These are phyloP conservation scores for Montipora capitata DNA, from an alignment of 92 coral and sea anemone species.

Conservation along the genomic window DNA sequence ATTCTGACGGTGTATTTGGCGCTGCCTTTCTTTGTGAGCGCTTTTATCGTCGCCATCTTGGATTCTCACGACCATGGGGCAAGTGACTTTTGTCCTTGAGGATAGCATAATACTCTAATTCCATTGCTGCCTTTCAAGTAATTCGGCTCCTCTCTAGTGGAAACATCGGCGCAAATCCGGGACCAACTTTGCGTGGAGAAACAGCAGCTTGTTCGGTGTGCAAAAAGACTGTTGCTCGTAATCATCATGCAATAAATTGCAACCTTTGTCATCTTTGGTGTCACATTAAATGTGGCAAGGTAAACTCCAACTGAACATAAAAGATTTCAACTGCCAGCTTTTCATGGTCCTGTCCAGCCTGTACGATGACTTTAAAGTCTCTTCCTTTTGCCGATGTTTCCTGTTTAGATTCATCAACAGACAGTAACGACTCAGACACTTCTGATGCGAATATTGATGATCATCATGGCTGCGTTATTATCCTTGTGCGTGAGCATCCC, in stretches of 20 bases:
- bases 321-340: neutral
- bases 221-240: conserved; percentile 27
- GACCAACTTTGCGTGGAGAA: neutral
- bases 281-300: conserved; percentile 50
- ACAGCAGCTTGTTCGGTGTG: conserved; percentile 13
- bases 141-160: conserved; percentile 21
- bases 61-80: neutral
- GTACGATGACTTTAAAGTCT: neutral
- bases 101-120: conserved; percentile 18
- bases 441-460: neutral
- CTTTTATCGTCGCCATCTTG: neutral
- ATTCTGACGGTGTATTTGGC: neutral
- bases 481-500: neutral
- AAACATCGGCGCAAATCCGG: conserved; percentile 32
- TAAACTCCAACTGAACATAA: conserved; percentile 28
- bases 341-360: neutral
- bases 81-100: conserved; percentile 11
- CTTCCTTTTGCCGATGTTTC: conserved; percentile 6
- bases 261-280: conserved; percentile 18
- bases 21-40: neutral
- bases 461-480: neutral
- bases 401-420: neutral
- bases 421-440: too few relatives aligned
- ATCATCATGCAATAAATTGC: conserved; percentile 40
- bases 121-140: conserved; percentile 29